A percentile compares a stretch with the other conserved stretches of the same genome.
Evolutionary conservation across 2,797 vertebrate species (phyloP).

Genomic region (Calcarius lapponicus): DNA sequence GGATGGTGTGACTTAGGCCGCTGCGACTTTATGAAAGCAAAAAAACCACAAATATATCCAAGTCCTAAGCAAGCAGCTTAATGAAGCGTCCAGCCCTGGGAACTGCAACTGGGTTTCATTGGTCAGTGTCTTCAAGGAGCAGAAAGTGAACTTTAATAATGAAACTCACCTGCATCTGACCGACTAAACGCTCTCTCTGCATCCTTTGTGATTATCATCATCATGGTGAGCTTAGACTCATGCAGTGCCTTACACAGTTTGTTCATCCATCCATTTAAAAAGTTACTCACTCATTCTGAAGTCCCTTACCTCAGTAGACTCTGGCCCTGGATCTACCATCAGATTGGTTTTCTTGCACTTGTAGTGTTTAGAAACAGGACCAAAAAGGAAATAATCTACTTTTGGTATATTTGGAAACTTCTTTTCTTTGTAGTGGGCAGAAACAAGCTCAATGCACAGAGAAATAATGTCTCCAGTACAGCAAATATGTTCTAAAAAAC

Average conservation of each 20-base stretch:
- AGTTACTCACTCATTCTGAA: background rate
- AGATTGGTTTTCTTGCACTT: background rate
- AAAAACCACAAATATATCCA: background rate
- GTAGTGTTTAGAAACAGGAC: background rate
- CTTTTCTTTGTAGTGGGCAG: conserved; percentile 7
- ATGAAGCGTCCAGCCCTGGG: background rate
- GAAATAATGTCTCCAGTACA: conserved; percentile 21
- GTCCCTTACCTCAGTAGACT: background rate
- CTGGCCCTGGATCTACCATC: background rate
- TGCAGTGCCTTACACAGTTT: background rate
- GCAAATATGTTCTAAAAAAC: background rate
- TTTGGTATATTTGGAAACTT: background rate
- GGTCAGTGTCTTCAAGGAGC: background rate
- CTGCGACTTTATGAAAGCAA: background rate
- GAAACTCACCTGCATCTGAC: background rate
- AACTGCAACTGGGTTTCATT: background rate
- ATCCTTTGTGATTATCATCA: background rate
- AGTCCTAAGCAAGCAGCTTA: background rate
- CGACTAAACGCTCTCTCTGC: background rate
- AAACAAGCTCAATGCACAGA: background rate
- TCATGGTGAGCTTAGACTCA: background rate
- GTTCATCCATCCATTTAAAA: background rate
- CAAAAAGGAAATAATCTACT: conserved; percentile 40
- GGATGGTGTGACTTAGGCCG: background rate
- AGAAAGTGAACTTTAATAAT: background rate